Evolutionary conservation across 2,888 invertebrate genomes (phyloP).

Genomic region (Minunthozetes semirufus): DNA sequence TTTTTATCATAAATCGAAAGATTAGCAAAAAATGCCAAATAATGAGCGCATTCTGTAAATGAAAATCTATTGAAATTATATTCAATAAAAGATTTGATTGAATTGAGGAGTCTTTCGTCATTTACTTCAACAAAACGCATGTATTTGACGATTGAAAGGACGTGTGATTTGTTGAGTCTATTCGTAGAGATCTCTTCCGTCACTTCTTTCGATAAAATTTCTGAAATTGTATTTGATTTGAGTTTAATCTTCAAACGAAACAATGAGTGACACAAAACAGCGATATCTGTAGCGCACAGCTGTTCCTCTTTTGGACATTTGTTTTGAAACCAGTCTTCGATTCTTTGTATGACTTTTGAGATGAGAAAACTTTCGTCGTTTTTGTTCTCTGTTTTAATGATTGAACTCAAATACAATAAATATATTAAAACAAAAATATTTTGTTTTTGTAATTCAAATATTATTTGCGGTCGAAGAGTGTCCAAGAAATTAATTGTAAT

Average conservation of each 20-base stretch:
- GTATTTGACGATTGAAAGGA: constrained; percentile 5
- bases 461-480: constrained; percentile 2
- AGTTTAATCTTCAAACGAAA: neutral
- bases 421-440: neutral
- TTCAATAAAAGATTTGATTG: neutral
- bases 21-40: constrained; percentile 38
- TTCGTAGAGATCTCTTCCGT: neutral
- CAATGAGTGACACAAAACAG: neutral
- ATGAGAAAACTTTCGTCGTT: neutral
- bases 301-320: neutral
- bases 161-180: neutral
- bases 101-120: neutral
- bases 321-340: neutral
- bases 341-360: neutral
- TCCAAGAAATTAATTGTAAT: neutral
- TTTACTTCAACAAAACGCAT: neutral
- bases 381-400: neutral
- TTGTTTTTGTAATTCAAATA: neutral
- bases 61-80: neutral
- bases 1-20: constrained; percentile 35
- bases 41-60: constrained; percentile 39
- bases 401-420: constrained; percentile 6
- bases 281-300: neutral
- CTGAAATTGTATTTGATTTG: neutral
- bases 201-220: neutral